Conservation (phyloP, 2,888 invertebrate species). For the Pollenia angustigena region DNA sequence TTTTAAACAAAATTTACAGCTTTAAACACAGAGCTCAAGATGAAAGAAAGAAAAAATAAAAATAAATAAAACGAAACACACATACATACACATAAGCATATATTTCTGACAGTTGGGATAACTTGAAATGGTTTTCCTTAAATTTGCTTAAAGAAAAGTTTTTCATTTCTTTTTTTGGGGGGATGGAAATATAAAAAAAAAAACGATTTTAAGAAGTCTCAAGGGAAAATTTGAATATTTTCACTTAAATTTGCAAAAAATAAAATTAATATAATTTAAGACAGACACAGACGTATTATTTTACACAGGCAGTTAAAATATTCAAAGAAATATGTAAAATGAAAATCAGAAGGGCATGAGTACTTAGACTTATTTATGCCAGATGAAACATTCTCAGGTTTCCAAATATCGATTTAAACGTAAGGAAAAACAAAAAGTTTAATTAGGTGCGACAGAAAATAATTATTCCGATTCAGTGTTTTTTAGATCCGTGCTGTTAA, state of each 20-base stretch:
- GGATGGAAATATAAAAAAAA: neutral
- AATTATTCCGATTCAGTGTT: too few relatives aligned
- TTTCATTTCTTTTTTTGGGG: neutral
- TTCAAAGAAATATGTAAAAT: neutral
- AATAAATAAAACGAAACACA: neutral
- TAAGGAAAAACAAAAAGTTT: neutral
- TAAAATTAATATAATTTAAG: too few relatives aligned
- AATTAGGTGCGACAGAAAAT: neutral
- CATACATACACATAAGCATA: neutral
- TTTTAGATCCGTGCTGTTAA: too few relatives aligned
- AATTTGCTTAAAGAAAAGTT: neutral
- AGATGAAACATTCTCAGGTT: neutral
- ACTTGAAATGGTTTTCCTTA: slow-evolving; percentile 9
- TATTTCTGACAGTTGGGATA: slow-evolving; percentile 19
- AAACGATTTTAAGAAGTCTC: slow-evolving; percentile 13
- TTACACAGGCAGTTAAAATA: neutral
- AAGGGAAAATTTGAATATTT: slow-evolving; percentile 17
- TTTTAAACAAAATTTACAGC: slow-evolving; percentile 2
- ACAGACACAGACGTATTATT: slow-evolving; percentile 4
- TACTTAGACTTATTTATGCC: neutral
- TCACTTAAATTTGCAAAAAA: neutral
- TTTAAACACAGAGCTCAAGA: neutral
- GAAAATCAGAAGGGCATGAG: neutral
- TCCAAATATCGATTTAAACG: neutral
- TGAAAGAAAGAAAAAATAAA: neutral